Evolutionary conservation across 2,113 vertebrate genomes (phyloP).

Genomic region (Pao palembangensis): DNA sequence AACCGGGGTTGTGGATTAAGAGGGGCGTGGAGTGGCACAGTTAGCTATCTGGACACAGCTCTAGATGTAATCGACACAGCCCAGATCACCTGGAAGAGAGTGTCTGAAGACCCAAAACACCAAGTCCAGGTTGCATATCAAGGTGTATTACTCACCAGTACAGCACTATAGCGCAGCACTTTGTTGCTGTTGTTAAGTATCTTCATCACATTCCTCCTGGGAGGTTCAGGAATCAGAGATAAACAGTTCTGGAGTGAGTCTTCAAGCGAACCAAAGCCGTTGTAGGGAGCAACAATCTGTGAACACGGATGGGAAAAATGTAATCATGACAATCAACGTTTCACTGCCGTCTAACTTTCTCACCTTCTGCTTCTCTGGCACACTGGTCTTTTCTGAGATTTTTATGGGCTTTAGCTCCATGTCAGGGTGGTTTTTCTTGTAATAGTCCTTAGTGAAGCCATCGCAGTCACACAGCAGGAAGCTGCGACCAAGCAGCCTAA

Average conservation of each 20-base stretch:
- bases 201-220: slow-evolving; percentile 81
- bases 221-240: slow-evolving; percentile 81
- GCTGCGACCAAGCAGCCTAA: slow-evolving; percentile 80
- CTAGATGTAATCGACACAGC: too few species aligned
- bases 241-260: slow-evolving; percentile 92
- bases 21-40: too few species aligned
- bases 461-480: slow-evolving; percentile 90
- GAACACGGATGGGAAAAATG: background rate
- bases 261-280: slow-evolving; percentile 87
- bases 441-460: slow-evolving; percentile 84
- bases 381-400: slow-evolving; percentile 49
- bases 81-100: too few species aligned
- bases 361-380: slow-evolving; percentile 45
- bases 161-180: slow-evolving; percentile 80
- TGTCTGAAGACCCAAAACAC: too few species aligned
- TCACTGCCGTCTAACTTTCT: background rate
- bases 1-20: too few species aligned
- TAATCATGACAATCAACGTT: background rate
- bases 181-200: slow-evolving; percentile 83
- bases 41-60: too few species aligned
- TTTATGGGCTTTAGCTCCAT: slow-evolving; percentile 73
- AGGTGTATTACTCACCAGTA: slow-evolving; percentile 76
- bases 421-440: slow-evolving; percentile 78
- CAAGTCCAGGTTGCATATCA: too few species aligned
- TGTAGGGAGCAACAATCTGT: slow-evolving; percentile 88